Percentiles rank a stretch among this genome's conserved stretches.
phyloP scores from a whole-genome alignment of 2,888 invertebrate species.

The Auanema freiburgensis region DNA sequence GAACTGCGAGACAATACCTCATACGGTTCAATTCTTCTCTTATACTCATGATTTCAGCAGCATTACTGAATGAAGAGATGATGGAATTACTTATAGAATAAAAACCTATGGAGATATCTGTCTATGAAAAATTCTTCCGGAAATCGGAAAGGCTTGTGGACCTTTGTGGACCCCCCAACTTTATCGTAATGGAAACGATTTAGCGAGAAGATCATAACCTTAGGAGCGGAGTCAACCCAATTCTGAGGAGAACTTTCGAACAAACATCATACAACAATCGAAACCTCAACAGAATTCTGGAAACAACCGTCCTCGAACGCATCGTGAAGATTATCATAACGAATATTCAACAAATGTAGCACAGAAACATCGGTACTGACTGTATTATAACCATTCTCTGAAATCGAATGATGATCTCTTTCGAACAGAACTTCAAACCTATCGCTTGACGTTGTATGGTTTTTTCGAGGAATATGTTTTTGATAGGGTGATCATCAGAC shows the following conservation, averaged over 20 bases:
- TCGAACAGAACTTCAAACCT: neutral
- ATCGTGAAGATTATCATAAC: slow-evolving; percentile 26
- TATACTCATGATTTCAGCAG: too few species aligned
- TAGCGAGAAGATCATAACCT: slow-evolving; percentile 26
- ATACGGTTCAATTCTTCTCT: too few species aligned
- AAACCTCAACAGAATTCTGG: slow-evolving; percentile 13
- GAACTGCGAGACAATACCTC: too few species aligned
- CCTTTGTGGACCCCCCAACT: slow-evolving; percentile 15
- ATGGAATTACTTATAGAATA: neutral
- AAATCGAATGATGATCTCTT: neutral
- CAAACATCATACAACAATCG: neutral
- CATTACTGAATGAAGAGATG: too few species aligned
- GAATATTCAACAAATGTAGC: neutral
- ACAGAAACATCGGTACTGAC: neutral
- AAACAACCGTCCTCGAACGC: slow-evolving; percentile 27
- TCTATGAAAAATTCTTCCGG: slow-evolving; percentile 30
- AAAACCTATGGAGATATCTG: slow-evolving; percentile 26
- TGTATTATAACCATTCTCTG: neutral
- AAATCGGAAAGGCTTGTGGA: slow-evolving; percentile 28
- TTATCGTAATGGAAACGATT: slow-evolving; percentile 18
- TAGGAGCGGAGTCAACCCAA: slow-evolving; percentile 21
- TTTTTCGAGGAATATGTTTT: too few species aligned
- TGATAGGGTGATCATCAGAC: too few species aligned
- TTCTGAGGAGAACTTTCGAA: slow-evolving; percentile 8
- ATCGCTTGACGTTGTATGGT: too few species aligned